Conservation (phyloP, 2,113 vertebrate species). For the Sceloporus tristichus region DNA sequence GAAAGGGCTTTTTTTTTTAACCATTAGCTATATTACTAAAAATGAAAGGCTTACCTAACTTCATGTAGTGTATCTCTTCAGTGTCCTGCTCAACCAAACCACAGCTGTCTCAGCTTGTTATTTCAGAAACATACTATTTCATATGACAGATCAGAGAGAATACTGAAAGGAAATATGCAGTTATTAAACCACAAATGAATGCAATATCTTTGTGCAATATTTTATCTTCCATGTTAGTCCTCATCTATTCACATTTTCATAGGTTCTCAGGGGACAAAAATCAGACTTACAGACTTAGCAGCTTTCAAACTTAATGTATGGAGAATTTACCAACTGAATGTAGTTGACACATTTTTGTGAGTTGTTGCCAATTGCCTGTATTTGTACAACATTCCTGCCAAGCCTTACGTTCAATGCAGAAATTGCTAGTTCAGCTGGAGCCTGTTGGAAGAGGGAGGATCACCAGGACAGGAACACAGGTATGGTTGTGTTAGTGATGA, state of each 20-base stretch:
- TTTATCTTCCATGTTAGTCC: background rate
- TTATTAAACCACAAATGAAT: slow-evolving; percentile 11
- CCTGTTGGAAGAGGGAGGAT: no score
- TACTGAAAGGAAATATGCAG: slow-evolving; percentile 44
- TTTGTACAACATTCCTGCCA: no score
- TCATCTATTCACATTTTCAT: background rate
- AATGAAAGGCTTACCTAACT: slow-evolving; percentile 37
- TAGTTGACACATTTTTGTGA: background rate
- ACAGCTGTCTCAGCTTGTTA: slow-evolving; percentile 39
- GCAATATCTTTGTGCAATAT: background rate
- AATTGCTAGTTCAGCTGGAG: no score
- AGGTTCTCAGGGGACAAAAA: background rate
- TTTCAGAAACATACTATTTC: slow-evolving; percentile 41
- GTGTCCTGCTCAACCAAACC: slow-evolving; percentile 39
- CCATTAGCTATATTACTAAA: slow-evolving; percentile 51
- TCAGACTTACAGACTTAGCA: background rate
- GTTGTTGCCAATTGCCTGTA: background rate
- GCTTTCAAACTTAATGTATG: background rate
- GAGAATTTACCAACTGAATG: slow-evolving; percentile 6
- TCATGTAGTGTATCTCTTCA: slow-evolving; percentile 3
- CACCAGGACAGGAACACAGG: no score
- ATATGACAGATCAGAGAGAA: slow-evolving; percentile 45
- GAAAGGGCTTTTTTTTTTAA: slow-evolving; percentile 43
- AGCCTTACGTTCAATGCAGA: no score
- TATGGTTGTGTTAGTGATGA: no score